Evolutionary conservation across 2,797 vertebrate species (phyloP).

Genomic region (Megaceryle alcyon): DNA sequence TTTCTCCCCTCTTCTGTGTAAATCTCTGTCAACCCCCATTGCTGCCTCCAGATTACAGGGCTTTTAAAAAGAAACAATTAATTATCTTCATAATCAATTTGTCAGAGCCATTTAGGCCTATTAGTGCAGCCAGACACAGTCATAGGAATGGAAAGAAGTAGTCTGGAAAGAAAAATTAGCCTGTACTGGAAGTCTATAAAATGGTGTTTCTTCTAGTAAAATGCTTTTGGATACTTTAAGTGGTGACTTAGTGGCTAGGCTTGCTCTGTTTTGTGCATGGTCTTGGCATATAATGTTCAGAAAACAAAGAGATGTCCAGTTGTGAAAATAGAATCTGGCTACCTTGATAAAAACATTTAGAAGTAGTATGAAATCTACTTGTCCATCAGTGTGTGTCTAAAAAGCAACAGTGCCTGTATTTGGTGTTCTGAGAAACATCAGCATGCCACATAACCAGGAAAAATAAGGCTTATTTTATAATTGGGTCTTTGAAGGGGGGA

Average conservation of each 20-base stretch:
- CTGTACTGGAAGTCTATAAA: neutral
- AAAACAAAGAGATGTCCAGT: neutral
- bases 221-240: neutral
- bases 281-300: neutral
- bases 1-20: neutral
- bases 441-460: neutral
- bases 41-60: neutral
- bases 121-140: neutral
- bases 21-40: neutral
- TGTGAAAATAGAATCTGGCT: neutral
- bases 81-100: conserved; percentile 23
- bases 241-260: neutral
- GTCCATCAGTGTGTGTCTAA: neutral
- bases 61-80: conserved; percentile 19
- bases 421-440: neutral
- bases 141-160: neutral
- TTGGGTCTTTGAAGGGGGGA: neutral
- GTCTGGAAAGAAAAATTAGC: neutral
- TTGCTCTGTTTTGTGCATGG: neutral
- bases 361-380: neutral
- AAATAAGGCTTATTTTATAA: neutral
- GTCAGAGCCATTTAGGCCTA: neutral
- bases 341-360: neutral
- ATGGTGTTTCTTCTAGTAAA: neutral
- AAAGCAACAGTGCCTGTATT: neutral